Evolutionary conservation across 1,140 invertebrate genomes (phyloP).

Genomic region (Stratiolaelaps scimitus): DNA sequence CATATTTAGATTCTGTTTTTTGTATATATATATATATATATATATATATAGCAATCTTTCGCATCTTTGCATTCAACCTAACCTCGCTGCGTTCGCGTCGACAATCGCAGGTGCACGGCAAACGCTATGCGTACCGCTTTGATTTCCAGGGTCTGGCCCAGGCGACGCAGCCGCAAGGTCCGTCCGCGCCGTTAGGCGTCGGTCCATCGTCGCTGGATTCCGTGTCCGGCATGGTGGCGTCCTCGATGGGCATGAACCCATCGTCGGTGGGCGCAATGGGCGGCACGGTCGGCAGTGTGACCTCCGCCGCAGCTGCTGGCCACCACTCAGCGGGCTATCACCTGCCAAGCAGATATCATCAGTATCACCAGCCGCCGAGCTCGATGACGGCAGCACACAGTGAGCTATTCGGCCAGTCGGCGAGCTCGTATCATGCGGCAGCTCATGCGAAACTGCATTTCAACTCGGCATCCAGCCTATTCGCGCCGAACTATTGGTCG

Average conservation of each 20-base stretch:
- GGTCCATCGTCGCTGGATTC: conserved; percentile 17
- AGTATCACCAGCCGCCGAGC: no score
- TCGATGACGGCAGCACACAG: not conserved
- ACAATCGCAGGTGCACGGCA: conserved; percentile 39
- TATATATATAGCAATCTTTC: no score
- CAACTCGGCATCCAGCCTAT: conserved; percentile 1
- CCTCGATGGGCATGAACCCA: not conserved
- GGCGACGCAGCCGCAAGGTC: conserved; percentile 34
- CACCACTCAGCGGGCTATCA: not conserved
- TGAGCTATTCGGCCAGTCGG: conserved; percentile 23
- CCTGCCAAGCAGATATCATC: conserved; percentile 14
- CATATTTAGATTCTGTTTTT: no score
- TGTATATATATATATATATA: no score
- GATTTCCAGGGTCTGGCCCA: conserved; percentile 42
- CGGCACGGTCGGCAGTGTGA: not conserved
- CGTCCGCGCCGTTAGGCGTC: not conserved
- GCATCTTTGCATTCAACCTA: no score
- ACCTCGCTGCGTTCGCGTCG: no score
- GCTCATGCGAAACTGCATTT: conserved; percentile 19
- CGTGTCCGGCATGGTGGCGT: not conserved
- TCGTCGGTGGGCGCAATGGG: not conserved
- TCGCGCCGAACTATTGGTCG: conserved; percentile 12
- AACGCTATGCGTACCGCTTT: conserved; percentile 47
- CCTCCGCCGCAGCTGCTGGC: no score
- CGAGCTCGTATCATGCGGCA: conserved; percentile 10